Base-by-base conservation (phyloP, 2,888 invertebrate genomes). In the Heliothis peltigera region DNA sequence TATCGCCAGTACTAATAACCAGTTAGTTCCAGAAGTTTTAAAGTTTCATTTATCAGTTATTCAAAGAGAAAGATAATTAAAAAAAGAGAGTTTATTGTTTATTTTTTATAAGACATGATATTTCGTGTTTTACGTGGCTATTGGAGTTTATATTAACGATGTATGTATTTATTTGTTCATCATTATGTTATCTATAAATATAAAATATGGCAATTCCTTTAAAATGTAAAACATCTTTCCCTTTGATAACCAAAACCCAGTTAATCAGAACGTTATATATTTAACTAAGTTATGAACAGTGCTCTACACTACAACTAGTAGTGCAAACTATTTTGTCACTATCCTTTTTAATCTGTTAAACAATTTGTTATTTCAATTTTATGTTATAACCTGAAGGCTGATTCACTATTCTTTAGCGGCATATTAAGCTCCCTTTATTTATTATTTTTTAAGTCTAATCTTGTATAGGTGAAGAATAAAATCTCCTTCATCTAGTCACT, bases 321-420 rank as follows among this genome's bases (percentile, higher is more conserved):
- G 81, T 78, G 70, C 65, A 57, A 47, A 61, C 77, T 72, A 74
- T n/a, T 59, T 69, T 65, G 76, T 55, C 54, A 62, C 64, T 72
- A 70, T 57, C 21, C 62, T 62, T 49, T 19, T 42, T 18, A 59
- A 76, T 62, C 66, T 73, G 64, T 73, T 70, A 70, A 64, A 19
- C 53, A 70, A 57, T 53, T 53, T 46, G 55, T 75, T 59, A 59
- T 44, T 56, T 48, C 43, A 52, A 52, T 12, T 58, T 28, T 54
- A n/a, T 64, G 47, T 18, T 25, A 39, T 0, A 44, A 4, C 39
- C 39, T 1, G 0, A 48, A 68, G 70, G 32, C 55, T 56, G 61
- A 8, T 53, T 61, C 52, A 69, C 52, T 69, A 57, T 56, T n/a
- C n/a, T n/a, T n/a, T n/a, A n/a, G n/a, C n/a, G n/a, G n/a, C n/a